These are phyloP conservation scores for Gymnorhina tibicen DNA, from an alignment of 2,113 vertebrate species.

Conservation along the genomic window DNA sequence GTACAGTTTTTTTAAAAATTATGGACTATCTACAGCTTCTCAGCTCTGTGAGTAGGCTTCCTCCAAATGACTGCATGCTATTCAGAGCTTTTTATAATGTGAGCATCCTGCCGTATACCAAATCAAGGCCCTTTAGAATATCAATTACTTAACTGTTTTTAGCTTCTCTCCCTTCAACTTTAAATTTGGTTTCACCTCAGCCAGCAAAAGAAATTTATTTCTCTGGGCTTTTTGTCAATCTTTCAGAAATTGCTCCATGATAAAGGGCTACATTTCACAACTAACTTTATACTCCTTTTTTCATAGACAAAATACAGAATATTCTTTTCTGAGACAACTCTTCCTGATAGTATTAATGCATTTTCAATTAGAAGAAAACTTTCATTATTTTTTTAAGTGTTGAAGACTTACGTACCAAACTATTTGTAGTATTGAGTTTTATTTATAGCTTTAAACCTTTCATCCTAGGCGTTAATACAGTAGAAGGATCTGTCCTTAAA, in stretches of 20 bases:
- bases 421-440: neutral
- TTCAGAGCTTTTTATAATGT: neutral
- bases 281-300: neutral
- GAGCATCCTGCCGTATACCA: neutral
- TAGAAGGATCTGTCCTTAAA: neutral
- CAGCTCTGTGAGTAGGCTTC: neutral
- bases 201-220: neutral
- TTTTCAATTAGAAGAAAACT: neutral
- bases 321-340: neutral
- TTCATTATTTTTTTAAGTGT: neutral
- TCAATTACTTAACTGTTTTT: neutral
- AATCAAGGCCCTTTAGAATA: neutral
- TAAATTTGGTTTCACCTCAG: neutral
- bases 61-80: neutral
- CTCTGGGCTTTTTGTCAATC: neutral
- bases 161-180: neutral
- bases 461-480: neutral
- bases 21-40: neutral
- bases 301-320: neutral
- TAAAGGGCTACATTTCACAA: neutral
- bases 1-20: neutral
- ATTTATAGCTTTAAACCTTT: neutral
- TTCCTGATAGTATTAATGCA: neutral
- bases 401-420: neutral
- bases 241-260: neutral